Evolutionary conservation across 1,140 invertebrate species (phyloP), one percentile per base, ranked within the genome.

Genomic region (Trichoplusia ni): DNA sequence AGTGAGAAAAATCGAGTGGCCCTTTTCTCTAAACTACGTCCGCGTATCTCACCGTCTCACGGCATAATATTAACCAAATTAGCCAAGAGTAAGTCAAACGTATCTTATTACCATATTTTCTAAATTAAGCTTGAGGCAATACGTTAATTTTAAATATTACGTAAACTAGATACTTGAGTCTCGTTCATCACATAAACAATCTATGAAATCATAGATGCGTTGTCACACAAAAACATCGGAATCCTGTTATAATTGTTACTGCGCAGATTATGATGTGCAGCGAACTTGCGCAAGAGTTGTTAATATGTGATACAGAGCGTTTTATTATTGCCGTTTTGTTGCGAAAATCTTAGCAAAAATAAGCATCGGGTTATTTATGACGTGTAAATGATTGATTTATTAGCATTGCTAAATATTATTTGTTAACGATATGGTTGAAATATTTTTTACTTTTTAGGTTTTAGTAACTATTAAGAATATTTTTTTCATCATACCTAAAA

Each of bases 221-320:
- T 49, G 46, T 49, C 46, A 49, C 46, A 29, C 46, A 49, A 49
- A 49, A 49, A 49, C 46, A 31, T 49, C 9, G 44, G 44, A 27
- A 47, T 47, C 23, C 11, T 44, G 40, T 11, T 7, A 40, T 11
- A 44, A 23, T 11, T 13, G 19, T 44, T 4, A 23, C n/a, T n/a
- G n/a, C n/a, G n/a, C n/a, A 11, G 9, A 44, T 23, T 6, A 23
- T 16, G 6, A 38, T 9, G 6, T 21, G 7, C 16, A 3, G 0
- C n/a, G 9, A 1, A 3, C 7, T 19, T 19, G 5, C 14, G 38
- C 16, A 40, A 40, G 8, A 40, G 18, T 40, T 33, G 11, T 33
- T 33, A 33, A 9, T 9, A 31, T 33, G 29, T 33, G 29, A 3
- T 33, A n/a, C 11, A 33, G 29, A 25, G 21, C 42, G 42, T 46